Conservation (phyloP, 2,888 invertebrate species). For the Sturmia bella region DNA sequence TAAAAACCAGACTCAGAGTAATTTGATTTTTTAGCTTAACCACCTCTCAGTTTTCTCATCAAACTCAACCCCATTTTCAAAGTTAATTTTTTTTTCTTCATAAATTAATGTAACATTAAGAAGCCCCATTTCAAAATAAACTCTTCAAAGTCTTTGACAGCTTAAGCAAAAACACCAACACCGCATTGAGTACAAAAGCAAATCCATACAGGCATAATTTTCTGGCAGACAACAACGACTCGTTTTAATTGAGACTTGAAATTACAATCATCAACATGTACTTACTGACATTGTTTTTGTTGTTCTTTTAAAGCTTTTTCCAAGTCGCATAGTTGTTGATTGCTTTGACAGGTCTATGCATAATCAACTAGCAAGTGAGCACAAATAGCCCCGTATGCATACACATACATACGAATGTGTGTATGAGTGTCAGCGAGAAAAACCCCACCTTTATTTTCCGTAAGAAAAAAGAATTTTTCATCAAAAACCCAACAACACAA, state of each 20-base stretch:
- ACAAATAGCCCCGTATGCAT: too few relatives aligned
- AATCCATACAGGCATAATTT: too few relatives aligned
- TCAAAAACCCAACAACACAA: constrained; percentile 15
- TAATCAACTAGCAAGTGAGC: constrained; percentile 20
- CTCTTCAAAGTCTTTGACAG: constrained; percentile 45
- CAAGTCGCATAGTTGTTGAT: constrained; percentile 44
- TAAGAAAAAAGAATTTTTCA: constrained; percentile 19
- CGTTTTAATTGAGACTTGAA: constrained; percentile 55
- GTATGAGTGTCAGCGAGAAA: constrained; percentile 3
- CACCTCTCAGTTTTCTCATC: too few relatives aligned
- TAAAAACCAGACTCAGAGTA: too few relatives aligned
- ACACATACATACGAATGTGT: background rate
- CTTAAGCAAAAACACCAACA: constrained; percentile 7
- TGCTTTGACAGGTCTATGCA: constrained; percentile 53
- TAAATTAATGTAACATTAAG: background rate
- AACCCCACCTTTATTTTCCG: constrained; percentile 47
- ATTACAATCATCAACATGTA: constrained; percentile 63
- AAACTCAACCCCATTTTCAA: background rate
- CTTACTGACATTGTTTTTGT: constrained; percentile 18
- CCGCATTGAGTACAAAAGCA: constrained; percentile 22
- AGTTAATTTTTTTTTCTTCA: too few relatives aligned
- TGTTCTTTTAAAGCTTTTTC: constrained; percentile 11
- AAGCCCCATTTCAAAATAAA: constrained; percentile 35
- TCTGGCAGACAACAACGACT: constrained; percentile 5
- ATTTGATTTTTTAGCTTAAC: too few relatives aligned